A percentile compares a stretch with the other conserved stretches of the same genome.
Evolutionary conservation across 2,888 invertebrate genomes (phyloP).

Genomic region (Rhaphigaster nebulosa): DNA sequence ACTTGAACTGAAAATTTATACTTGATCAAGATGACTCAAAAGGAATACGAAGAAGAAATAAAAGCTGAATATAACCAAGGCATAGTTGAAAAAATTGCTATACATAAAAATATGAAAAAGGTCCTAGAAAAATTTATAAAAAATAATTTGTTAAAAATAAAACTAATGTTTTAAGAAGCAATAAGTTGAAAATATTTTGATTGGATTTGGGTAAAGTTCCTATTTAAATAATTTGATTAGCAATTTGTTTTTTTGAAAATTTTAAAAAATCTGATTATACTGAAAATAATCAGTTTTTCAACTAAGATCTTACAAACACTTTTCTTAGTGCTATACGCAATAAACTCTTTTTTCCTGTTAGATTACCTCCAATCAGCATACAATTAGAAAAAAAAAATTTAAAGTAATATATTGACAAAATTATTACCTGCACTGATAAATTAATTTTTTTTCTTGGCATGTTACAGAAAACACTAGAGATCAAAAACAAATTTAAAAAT

Average conservation of each 20-base stretch:
- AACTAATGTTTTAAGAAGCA: not conserved
- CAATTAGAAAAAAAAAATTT: not conserved
- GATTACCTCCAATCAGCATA: not conserved
- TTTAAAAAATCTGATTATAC: not conserved
- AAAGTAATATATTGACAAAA: not conserved
- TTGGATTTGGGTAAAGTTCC: not conserved
- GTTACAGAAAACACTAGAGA: constrained; percentile 8
- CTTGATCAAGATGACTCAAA: not conserved
- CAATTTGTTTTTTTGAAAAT: not conserved
- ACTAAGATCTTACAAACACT: not conserved
- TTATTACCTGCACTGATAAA: not conserved
- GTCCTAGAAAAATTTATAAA: constrained; percentile 37
- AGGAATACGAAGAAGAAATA: constrained; percentile 14
- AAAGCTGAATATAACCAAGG: constrained; percentile 2
- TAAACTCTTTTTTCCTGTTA: not conserved
- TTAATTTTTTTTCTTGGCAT: not conserved
- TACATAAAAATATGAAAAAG: not conserved
- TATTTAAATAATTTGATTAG: not conserved
- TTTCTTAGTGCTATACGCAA: not conserved
- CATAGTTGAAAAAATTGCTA: constrained; percentile 23
- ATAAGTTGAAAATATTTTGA: not conserved
- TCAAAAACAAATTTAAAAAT: constrained; percentile 27
- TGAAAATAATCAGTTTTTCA: not conserved
- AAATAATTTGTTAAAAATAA: constrained; percentile 10
- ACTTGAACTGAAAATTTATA: not conserved